Base-by-base conservation (phyloP, 2,888 invertebrate species). In the Sarcophaga carnaria region DNA sequence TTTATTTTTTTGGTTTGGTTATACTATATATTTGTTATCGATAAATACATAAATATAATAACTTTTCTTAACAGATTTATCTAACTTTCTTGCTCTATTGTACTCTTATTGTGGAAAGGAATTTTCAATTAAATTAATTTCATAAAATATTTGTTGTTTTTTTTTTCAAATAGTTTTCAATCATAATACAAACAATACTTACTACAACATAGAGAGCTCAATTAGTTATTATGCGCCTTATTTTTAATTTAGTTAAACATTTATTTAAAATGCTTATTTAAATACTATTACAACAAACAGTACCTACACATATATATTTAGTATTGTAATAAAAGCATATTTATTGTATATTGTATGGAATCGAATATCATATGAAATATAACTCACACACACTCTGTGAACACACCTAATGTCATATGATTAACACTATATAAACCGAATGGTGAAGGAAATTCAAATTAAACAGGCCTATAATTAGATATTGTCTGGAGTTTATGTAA, bases 51-150 rank as follows among this genome's bases (percentile, higher is more conserved):
- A 37, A 37, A 37, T 37, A 37, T 10, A 37, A 37, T 37, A 37
- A 37, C 0, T 37, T 37, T 37, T 37, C 37, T 37, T 37, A 37
- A 37, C 37, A 37, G 37, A 37, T 17, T 54, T 59, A 14, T 59
- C 59, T 59, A 62, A 2, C 62, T 8, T 20, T 59, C 27, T 47
- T 3, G 67, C 54, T 81, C 69, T 63, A 25, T 37, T 59, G 49
- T 81, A 54, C 20, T 63, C 49, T 37, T 69, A 75, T 12, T 81
- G 81, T 81, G 54, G 22, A 81, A 62, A 37, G 20, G 47, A 37
- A 10, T 37, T 64, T 49, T 75, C 49, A 54, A 25, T 12, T 37
- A 67, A 37, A 20, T 37, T 22, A 17, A 49, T 45, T 76, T 25
- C 49, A 27, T 27, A n/a, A n/a, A n/a, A 62, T 76, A 66, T n/a